Conservation (phyloP, 2,888 invertebrate species). For the Leuctra nigra region DNA sequence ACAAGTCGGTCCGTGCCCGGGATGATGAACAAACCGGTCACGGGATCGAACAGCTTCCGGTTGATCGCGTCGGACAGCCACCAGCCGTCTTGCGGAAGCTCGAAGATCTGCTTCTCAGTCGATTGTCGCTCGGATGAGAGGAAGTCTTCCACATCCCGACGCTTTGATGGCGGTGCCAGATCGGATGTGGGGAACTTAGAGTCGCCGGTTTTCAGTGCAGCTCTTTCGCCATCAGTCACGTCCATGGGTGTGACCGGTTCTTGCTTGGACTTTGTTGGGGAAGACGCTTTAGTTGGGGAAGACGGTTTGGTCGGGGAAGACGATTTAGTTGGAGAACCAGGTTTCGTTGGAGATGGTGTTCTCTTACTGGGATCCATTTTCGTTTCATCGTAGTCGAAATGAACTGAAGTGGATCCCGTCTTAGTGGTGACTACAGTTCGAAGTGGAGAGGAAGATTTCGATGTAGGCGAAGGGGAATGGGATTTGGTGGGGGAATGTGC, state of each 20-base stretch:
- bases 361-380: not conserved
- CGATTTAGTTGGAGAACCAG: slow-evolving; percentile 3
- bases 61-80: slow-evolving; percentile 75
- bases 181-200: slow-evolving; percentile 1
- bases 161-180: slow-evolving; percentile 1
- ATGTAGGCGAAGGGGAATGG: not conserved
- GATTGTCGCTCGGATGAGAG: slow-evolving; percentile 24
- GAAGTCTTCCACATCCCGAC: slow-evolving; percentile 8
- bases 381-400: slow-evolving; percentile 1
- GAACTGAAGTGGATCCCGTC: not conserved
- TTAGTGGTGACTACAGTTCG: not conserved
- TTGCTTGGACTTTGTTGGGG: not conserved
- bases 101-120: slow-evolving; percentile 60
- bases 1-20: slow-evolving; percentile 79
- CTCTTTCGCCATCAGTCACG: slow-evolving; percentile 4
- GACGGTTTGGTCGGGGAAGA: not conserved
- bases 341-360: not conserved
- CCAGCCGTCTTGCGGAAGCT: slow-evolving; percentile 80
- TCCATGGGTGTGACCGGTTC: not conserved
- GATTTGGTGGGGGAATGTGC: not conserved
- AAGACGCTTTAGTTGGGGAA: not conserved
- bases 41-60: slow-evolving; percentile 73
- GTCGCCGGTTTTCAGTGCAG: not conserved
- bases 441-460: not conserved
- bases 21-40: slow-evolving; percentile 75